Base-by-base conservation (phyloP, 2,888 invertebrate species). In the Drosophila subsilvestris region DNA sequence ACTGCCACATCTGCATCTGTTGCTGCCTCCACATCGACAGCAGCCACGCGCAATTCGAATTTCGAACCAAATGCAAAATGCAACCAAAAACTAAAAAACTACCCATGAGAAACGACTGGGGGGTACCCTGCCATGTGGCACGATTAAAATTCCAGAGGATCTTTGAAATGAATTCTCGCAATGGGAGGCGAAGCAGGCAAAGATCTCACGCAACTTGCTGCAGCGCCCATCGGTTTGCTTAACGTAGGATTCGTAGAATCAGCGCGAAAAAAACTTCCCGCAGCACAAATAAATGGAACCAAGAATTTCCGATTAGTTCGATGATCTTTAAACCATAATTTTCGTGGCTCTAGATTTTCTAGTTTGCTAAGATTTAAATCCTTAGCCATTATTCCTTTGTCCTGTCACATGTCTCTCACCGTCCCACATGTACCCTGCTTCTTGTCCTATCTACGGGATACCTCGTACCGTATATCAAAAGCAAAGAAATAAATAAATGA, bases 11-110 rank as follows among this genome's bases (percentile, higher is more conserved):
- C 50, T 44, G 29, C 67, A 68, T 37, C 29, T 42, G 25, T 6
- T 25, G 37, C 29, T 47, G 51, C 60, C 50, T 50, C 65, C 50
- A 67, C 50, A 37, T 32, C 45, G 47, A 53, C 58, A 48, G 48
- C 55, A 50, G 51, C 37, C 59, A 65, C 49, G 57, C 47, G 59
- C 65, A 43, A 65, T 44, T 44, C 44, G 22, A 8, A 22, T 29
- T 44, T 44, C 44, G 18, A 8, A 22, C 42, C 61, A 43, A 20
- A 32, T 54, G 54, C 57, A 57, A 51, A 63, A 63, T 53, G 73
- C 63, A 63, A 25, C 1, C 2, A 56, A 72, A 71, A n/a, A 45
- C 51, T 47, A 37, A 20, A 44, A 25, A 50, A 29, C 29, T 18
- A 47, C 18, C 32, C 32, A 32, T 10, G 43, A 48, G 29, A 62